Conservation (phyloP, 2,113 vertebrate genomes). For the Gambusia affinis region DNA sequence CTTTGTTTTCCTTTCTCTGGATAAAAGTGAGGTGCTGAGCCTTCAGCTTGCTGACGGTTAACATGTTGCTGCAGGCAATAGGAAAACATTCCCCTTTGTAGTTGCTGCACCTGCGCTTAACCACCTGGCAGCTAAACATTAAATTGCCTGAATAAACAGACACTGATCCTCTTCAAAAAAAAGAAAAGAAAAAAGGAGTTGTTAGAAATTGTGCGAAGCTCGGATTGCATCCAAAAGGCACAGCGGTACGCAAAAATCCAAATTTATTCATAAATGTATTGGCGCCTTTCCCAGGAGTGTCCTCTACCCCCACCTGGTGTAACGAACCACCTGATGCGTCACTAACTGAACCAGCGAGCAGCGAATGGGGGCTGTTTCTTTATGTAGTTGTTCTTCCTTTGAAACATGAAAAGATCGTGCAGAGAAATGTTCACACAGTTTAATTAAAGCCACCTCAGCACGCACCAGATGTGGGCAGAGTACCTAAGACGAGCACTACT, state of each 20-base stretch:
- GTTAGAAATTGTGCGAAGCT: neutral
- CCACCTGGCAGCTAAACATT: neutral
- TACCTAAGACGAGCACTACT: too few relatives aligned
- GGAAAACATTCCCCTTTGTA: neutral
- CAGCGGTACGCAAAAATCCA: neutral
- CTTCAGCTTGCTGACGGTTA: neutral
- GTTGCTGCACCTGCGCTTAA: neutral
- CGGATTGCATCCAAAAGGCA: neutral
- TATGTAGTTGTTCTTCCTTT: constrained; percentile 45
- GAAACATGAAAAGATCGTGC: constrained; percentile 35
- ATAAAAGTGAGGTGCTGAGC: too few relatives aligned
- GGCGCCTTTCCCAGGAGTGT: neutral
- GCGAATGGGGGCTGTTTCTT: constrained; percentile 60
- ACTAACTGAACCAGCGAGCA: constrained; percentile 21
- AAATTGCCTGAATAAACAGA: neutral
- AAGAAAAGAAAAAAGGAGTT: neutral
- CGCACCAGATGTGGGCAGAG: neutral
- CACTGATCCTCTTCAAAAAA: neutral
- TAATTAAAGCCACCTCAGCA: constrained; percentile 21
- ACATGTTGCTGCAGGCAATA: neutral
- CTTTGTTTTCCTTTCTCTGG: too few relatives aligned
- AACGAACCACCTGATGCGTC: neutral
- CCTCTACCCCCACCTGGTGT: neutral
- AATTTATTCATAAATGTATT: neutral
- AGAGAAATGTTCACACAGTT: constrained; percentile 19